phyloP scores from a whole-genome alignment of 2,797 vertebrate genomes.

The Coregonus ussuriensis region DNA sequence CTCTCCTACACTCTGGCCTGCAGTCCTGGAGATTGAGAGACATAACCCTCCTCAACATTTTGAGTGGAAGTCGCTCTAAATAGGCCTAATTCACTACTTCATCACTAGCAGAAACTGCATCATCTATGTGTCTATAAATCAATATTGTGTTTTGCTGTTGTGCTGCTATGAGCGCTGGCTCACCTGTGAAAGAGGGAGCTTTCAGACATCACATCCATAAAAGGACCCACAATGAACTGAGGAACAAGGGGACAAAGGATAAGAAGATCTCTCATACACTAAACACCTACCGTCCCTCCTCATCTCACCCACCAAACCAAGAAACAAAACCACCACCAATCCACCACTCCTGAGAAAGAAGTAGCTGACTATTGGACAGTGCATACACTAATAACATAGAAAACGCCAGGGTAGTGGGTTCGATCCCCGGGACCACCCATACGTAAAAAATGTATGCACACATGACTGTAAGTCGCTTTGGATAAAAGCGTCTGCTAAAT shows the following conservation, averaged over 20 bases:
- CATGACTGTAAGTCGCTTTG: no score
- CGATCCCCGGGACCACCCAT: no score
- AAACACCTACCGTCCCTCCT: background rate
- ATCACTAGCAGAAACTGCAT: background rate
- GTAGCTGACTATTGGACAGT: no score
- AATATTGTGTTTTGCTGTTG: background rate
- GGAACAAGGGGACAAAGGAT: conserved; percentile 32
- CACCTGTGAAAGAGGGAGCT: conserved; percentile 89
- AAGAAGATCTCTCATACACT: background rate
- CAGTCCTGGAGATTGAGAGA: conserved; percentile 64
- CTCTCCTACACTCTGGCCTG: conserved; percentile 80
- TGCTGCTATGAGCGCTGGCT: conserved; percentile 22
- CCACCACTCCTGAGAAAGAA: no score
- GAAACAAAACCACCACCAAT: no score
- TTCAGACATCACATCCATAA: conserved; percentile 92
- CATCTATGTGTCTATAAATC: background rate
- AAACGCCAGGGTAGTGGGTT: no score
- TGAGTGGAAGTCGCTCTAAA: background rate
- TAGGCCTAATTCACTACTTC: background rate
- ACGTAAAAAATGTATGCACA: no score
- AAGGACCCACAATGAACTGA: conserved; percentile 88
- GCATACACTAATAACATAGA: background rate
- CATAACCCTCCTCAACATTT: background rate
- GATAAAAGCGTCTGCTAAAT: no score
- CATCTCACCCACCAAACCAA: background rate